Conservation (phyloP, 2,113 vertebrate species). For the Butorides virescens region DNA sequence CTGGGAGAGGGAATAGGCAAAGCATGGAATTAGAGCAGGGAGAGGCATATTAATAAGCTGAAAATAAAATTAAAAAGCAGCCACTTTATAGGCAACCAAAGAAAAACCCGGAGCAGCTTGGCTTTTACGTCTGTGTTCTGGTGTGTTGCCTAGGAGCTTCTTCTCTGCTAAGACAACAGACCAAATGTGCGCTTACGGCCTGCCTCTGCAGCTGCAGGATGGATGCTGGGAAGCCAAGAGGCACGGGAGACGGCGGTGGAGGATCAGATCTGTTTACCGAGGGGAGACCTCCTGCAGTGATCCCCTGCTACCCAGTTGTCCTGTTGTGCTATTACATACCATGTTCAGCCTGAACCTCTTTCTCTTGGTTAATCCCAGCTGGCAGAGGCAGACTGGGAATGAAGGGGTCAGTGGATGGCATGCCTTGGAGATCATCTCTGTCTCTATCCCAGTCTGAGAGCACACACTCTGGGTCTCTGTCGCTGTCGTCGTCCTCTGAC, state of each 20-base stretch:
- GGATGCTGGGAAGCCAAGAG: background rate
- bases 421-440: background rate
- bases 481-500: background rate
- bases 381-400: background rate
- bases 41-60: background rate
- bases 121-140: background rate
- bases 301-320: background rate
- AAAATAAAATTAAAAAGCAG: background rate
- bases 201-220: background rate
- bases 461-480: background rate
- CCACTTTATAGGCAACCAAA: background rate
- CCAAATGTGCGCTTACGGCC: rapidly evolving
- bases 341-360: background rate
- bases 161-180: background rate
- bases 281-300: background rate
- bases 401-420: background rate
- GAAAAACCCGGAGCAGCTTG: background rate
- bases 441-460: background rate
- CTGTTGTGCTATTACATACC: background rate
- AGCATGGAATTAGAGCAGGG: background rate
- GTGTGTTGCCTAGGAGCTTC: background rate
- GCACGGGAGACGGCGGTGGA: rapidly evolving
- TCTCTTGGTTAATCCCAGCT: background rate
- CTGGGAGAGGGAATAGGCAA: background rate
- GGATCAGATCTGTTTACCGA: background rate